Evolutionary conservation across 1,140 invertebrate species (phyloP).

Genomic region (Hyposmocoma kahamanoa): DNA sequence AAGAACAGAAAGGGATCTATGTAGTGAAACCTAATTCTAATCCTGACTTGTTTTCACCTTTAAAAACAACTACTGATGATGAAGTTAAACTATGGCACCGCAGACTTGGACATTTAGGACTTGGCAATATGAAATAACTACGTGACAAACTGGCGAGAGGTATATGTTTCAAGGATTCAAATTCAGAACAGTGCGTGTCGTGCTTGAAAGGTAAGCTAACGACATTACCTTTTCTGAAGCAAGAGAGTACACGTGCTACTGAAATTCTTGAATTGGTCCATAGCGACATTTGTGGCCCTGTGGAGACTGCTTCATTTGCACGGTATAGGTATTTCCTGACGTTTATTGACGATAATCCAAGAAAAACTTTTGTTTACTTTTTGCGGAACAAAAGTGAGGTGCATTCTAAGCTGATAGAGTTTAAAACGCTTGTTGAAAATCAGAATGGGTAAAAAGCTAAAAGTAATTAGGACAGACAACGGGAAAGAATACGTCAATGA

Average conservation of each 20-base stretch:
- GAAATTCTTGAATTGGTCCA: constrained; percentile 20
- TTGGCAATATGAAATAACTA: no score
- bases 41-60: no score
- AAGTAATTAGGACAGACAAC: constrained; percentile 39
- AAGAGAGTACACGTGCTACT: constrained; percentile 4
- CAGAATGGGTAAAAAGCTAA: constrained; percentile 11
- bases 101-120: no score
- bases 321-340: constrained; percentile 41
- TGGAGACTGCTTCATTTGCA: constrained; percentile 32
- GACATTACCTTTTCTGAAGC: no score
- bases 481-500: constrained; percentile 46
- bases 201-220: no score
- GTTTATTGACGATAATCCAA: constrained; percentile 55
- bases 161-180: no score
- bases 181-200: no score
- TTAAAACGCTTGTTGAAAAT: constrained; percentile 11
- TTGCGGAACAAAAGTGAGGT: constrained; percentile 50
- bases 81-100: no score
- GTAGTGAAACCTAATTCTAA: no score
- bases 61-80: no score
- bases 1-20: no score
- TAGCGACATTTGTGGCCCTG: constrained; percentile 52
- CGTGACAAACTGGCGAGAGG: no score
- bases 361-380: constrained; percentile 44
- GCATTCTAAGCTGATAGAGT: constrained; percentile 31